Percentiles rank a stretch among this genome's conserved stretches.
phyloP scores from a whole-genome alignment of 2,797 vertebrate genomes.

The Pantherophis vulpinus region DNA sequence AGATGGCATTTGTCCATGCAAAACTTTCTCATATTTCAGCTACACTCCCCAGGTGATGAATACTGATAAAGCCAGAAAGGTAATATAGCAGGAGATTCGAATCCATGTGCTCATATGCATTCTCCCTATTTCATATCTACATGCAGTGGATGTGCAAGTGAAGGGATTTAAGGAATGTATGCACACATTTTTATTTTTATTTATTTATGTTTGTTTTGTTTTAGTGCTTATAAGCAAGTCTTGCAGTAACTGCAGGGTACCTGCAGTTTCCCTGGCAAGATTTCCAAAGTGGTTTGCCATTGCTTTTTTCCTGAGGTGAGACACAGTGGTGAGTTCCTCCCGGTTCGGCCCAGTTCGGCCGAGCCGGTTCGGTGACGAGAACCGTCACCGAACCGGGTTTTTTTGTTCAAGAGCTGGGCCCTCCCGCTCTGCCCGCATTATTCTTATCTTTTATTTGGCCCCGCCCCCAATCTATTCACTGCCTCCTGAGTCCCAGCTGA shows the following conservation, averaged over 20 bases:
- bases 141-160: background rate
- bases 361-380: no score
- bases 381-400: no score
- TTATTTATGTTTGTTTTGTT: background rate
- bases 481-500: no score
- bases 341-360: no score
- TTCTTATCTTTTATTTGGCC: no score
- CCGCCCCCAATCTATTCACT: no score
- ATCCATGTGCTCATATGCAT: background rate
- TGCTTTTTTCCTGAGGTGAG: background rate
- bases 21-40: background rate
- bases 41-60: background rate
- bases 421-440: no score
- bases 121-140: background rate
- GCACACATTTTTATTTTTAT: background rate
- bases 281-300: background rate
- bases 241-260: background rate
- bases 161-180: background rate
- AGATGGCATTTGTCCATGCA: background rate
- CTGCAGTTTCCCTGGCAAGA: background rate
- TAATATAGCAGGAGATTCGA: background rate
- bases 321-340: background rate
- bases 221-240: background rate
- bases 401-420: no score
- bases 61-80: background rate